Evolutionary conservation across 2,797 vertebrate species (phyloP), one percentile per base, ranked within the genome.

Genomic region (Parauchenoglanis ngamensis): DNA sequence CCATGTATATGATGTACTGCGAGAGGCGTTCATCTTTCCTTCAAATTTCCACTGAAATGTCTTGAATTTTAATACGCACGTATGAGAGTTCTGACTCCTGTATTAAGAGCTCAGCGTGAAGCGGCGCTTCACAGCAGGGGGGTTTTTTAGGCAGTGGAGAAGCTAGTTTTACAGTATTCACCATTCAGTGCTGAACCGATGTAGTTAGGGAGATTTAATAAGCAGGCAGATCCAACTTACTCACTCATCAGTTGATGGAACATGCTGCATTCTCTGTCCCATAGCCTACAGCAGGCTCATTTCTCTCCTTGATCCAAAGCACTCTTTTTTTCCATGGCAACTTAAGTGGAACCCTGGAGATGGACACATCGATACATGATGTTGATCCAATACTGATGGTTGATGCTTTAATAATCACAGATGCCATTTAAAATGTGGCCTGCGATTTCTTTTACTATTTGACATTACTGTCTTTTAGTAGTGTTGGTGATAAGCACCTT

Each of bases 1-100:
- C 85, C 67, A 77, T 84, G 75, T 89, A 88, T 86, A 85, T 84
- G 70, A 59, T 81, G 28, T 68, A 72, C 61, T 61, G 81, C 7
- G 54, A 77, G 77, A 56, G 85, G 52, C 73, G 63, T 76, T 88
- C 54, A 78, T 78, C 65, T 81, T 40, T 40, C 40, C 40, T 40
- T 75, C 28, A 57, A 52, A 59, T 80, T 80, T 78, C 28, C 56
- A 6, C 52, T 52, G 52, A n/a, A 88, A 85, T 68, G 56, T 85
- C 52, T 80, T 44, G 57, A 61, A 80, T 80, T 61, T 80, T 61
- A n/a, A 80, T 31, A 44, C 2, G 8, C 35, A n/a, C 6, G 3
- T 61, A 61, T 44, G 31, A 61, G 78, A 44, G 52, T 40, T 79
- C 19, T 35, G 31, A 40, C 19, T 80, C 23, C 0, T 78, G 35